Evolutionary conservation across 2,797 vertebrate genomes (phyloP), one percentile per base, ranked within the genome.

Genomic region (Coreius guichenoti): DNA sequence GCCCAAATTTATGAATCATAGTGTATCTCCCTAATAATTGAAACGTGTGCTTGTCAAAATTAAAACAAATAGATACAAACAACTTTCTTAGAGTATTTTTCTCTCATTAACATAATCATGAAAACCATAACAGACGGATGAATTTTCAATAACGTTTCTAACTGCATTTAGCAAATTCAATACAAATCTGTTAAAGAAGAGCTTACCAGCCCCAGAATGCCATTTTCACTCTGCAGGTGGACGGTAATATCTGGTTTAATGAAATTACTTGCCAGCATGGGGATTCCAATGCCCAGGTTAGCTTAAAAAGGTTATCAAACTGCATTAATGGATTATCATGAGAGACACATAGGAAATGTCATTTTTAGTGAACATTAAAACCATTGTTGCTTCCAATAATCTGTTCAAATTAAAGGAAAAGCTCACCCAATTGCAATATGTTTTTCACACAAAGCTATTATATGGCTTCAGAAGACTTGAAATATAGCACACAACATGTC

Each of bases 171-270:
- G 36, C 36, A 13, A 51, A 54, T 70, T 77, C 47, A 70, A 70
- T 51, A 29, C 13, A 49, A 43, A 33, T 61, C 14, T 43, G 47
- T 2, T 5, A 72, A 69, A 33, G 8, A 13, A 72, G 13, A 29
- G 2, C 97, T 97, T 96, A 99, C 98, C 97, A 99, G 93, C 90
- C 98, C 98, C 89, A 99, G 93, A 92, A 99, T 96, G 85, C 98
- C 98, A 90, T 99, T 99, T 95, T 99, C 98, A 92, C 98, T 99
- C 93, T 99, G 98, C 70, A 99, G 96, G 92, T 98, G 96, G 61
- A 99, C 98, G 7, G 95, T 98, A 90, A 99, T 99, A 87, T 97
- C 95, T 65, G 96, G 95, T 88, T 96, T 97, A 91, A 99, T 99
- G 88, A 97, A 99, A 93, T 99, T 99, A 92, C 98, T 99, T 88